Base-by-base conservation (phyloP, 2,888 invertebrate species). In the Clunio marinus region DNA sequence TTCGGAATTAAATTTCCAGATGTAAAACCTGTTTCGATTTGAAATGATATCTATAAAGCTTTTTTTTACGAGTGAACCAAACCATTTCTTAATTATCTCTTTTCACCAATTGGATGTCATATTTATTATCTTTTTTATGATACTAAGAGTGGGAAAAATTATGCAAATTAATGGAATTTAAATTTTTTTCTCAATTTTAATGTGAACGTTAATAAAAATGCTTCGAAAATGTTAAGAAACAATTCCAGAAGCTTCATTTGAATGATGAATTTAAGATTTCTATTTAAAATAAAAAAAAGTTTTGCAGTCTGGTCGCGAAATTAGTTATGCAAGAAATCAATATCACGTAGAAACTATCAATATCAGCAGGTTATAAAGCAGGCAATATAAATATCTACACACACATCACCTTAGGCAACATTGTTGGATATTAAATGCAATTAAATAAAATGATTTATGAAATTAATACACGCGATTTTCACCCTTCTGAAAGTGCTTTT, bases 391-490 rank as follows among this genome's bases (percentile, higher is more conserved):
- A n/a, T n/a, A n/a, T 41, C 10, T 15, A 15, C 41, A 15, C 10
- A n/a, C 10, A 32, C 32, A 7, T 41, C 41, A 2, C 41, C 10
- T 15, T 10, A 41, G 41, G 41, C 41, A 41, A 41, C 32, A 10
- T 5, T 32, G 32, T 41, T 41, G 2, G n/a, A 32, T 41, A 5
- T 41, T 41, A 41, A 41, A 41, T 41, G 41, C 41, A 41, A 41
- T 41, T 41, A 41, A 41, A 41, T 24, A 28, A 28, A 46, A 63
- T 63, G 63, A 63, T 63, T 63, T 63, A 63, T 63, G 46, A 63
- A 63, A 63, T 63, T 45, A 63, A 45, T 46, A 28, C 63, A 63
- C 63, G 63, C 63, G 45, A 63, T 46, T 15, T 41, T 24, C 25
- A 37, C 62, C 24, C 35, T 22, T 32, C 28, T 17, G 22, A 20